phyloP scores from a whole-genome alignment of 2,113 vertebrate genomes.

The Pedetes capensis region DNA sequence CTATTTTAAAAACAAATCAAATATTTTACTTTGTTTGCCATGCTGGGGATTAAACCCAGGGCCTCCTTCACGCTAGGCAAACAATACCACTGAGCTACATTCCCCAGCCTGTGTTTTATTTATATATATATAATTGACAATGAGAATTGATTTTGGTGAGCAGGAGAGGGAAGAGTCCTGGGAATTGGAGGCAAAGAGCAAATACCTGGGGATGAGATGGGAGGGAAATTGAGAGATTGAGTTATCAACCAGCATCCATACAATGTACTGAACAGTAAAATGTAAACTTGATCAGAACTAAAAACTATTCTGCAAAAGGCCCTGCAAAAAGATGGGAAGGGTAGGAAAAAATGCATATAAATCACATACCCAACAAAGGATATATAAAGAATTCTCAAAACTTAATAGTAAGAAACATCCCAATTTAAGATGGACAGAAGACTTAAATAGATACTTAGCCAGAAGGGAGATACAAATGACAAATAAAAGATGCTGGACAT shows the following conservation, averaged over 20 bases:
- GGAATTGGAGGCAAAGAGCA: background rate
- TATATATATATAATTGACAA: background rate
- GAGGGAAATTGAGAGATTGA: background rate
- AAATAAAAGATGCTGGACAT: background rate
- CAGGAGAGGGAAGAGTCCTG: background rate
- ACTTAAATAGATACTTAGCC: background rate
- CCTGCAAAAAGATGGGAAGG: background rate
- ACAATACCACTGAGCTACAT: background rate
- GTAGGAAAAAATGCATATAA: background rate
- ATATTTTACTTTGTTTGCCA: background rate
- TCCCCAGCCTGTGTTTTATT: background rate
- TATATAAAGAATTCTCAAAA: constrained; percentile 24
- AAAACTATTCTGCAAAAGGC: constrained; percentile 20
- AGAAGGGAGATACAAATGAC: background rate
- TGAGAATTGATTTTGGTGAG: background rate
- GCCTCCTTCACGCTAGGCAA: background rate
- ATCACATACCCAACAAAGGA: background rate
- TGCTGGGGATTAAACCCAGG: background rate
- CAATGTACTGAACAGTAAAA: background rate
- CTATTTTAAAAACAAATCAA: constrained; percentile 23
- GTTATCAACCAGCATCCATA: background rate
- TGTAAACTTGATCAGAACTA: background rate
- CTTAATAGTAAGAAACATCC: background rate
- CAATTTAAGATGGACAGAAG: background rate
- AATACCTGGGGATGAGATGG: background rate